These are phyloP conservation scores for Melinopterus prodromus DNA, from an alignment of 2,888 invertebrate species.

Conservation along the genomic window DNA sequence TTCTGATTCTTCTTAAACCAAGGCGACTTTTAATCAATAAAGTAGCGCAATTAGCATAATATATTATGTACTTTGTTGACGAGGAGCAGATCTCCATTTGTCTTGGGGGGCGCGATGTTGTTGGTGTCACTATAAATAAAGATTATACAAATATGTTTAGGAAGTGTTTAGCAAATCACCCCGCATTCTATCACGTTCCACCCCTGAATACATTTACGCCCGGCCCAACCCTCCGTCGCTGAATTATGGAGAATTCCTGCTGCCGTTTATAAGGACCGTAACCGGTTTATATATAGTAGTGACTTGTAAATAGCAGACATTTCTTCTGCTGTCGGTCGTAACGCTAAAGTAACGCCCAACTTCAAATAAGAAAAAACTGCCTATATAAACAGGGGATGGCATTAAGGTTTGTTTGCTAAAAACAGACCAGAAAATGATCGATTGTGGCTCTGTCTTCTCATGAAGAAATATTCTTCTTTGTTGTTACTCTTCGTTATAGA, in stretches of 20 bases:
- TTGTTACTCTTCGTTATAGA: too few species aligned
- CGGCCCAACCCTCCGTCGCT: background rate
- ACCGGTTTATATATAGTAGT: background rate
- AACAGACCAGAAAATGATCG: background rate
- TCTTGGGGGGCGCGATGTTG: background rate
- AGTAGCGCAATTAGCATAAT: too few species aligned
- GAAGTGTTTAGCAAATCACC: slow-evolving; percentile 4
- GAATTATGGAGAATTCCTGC: background rate
- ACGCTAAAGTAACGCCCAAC: background rate
- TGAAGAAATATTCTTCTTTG: background rate
- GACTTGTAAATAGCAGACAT: background rate
- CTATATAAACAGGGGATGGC: slow-evolving; percentile 4
- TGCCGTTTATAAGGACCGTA: background rate
- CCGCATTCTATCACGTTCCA: background rate
- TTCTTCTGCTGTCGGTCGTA: background rate
- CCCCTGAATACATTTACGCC: background rate
- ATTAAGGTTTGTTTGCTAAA: background rate
- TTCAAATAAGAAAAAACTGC: background rate
- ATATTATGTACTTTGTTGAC: background rate
- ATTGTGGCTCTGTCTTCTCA: background rate
- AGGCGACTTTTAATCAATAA: too few species aligned
- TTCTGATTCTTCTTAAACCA: too few species aligned
- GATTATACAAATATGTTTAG: slow-evolving; percentile 4
- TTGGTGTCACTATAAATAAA: background rate
- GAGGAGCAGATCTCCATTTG: background rate